These are phyloP conservation scores for Dromiciops gliroides DNA, from an alignment of 2,113 vertebrate species.

Conservation along the genomic window DNA sequence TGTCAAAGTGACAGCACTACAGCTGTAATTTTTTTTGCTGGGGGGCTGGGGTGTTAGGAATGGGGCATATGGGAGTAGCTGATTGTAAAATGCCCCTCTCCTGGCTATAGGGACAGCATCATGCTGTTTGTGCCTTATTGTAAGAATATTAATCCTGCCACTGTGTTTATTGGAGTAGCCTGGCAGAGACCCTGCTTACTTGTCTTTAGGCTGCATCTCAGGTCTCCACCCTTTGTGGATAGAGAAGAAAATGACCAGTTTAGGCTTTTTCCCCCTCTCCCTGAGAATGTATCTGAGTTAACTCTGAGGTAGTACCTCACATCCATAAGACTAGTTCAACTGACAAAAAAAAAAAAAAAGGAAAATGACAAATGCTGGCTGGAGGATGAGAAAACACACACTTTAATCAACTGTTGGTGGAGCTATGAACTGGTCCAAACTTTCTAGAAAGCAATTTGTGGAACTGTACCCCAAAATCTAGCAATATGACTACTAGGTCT, in stretches of 20 bases:
- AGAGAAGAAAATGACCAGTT: not conserved
- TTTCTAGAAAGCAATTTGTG: too few relatives aligned
- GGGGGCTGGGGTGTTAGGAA: too few relatives aligned
- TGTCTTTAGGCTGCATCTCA: not conserved
- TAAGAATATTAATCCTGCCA: not conserved
- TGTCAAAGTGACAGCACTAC: not conserved
- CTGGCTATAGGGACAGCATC: not conserved
- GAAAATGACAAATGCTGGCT: not conserved
- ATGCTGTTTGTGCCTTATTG: not conserved
- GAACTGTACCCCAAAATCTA: too few relatives aligned
- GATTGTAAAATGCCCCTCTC: not conserved
- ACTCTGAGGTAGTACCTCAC: not conserved
- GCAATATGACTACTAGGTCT: too few relatives aligned
- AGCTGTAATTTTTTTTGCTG: not conserved
- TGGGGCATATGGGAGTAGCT: not conserved
- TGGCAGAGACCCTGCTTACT: not conserved
- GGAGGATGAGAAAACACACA: not conserved
- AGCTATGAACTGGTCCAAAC: not conserved
- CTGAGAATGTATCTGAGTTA: not conserved
- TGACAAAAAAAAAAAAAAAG: not conserved
- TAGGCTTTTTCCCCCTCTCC: not conserved
- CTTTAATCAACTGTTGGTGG: too few relatives aligned
- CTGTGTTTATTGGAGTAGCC: not conserved
- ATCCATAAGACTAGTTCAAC: not conserved
- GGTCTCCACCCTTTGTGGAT: not conserved